These are phyloP conservation scores for Piaya cayana DNA, from an alignment of 2,113 vertebrate species.

Conservation along the genomic window DNA sequence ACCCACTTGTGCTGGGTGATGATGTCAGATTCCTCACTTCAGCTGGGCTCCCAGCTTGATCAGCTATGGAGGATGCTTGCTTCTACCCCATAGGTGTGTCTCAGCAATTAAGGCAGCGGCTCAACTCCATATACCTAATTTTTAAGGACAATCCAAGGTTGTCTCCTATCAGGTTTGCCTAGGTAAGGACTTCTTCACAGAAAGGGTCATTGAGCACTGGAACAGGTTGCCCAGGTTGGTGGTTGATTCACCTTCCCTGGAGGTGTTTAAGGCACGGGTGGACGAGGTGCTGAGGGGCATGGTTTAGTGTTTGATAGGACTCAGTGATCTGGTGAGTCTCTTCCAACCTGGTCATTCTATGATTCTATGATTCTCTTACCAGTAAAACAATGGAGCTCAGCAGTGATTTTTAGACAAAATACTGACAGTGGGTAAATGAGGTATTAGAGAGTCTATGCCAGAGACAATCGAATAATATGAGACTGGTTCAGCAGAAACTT, in stretches of 20 bases:
- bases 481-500: neutral
- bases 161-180: neutral
- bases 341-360: too few species aligned
- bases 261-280: too few species aligned
- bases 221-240: too few species aligned
- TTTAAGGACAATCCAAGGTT: neutral
- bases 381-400: neutral
- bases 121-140: neutral
- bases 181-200: neutral
- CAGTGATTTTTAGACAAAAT: neutral
- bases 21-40: neutral
- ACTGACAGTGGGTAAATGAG: neutral
- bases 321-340: too few species aligned
- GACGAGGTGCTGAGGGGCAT: too few species aligned
- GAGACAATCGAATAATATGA: neutral
- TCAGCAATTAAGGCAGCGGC: neutral
- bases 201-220: too few species aligned
- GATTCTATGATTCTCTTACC: too few species aligned
- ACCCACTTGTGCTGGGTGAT: fast-evolving
- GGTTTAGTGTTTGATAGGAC: too few species aligned
- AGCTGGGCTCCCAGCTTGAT: neutral
- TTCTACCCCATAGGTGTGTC: neutral
- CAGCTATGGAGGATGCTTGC: fast-evolving
- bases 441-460: neutral
- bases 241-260: too few species aligned